These are phyloP conservation scores for Pentalonia nigronervosa DNA, from an alignment of 1,140 invertebrate genomes.

Conservation along the genomic window DNA sequence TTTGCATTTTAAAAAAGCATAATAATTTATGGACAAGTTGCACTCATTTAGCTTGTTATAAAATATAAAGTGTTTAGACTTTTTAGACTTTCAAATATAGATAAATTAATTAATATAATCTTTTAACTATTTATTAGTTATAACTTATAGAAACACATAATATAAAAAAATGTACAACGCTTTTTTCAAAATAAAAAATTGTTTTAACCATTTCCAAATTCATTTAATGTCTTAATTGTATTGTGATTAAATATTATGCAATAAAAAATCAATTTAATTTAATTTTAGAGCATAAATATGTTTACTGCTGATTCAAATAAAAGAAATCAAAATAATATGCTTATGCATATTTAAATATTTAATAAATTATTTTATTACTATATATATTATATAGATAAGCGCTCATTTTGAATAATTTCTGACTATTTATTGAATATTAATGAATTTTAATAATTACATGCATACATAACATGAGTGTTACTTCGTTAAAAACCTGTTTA, in stretches of 20 bases:
- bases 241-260: not conserved
- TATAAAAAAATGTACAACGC: too few relatives aligned
- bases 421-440: not conserved
- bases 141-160: too few relatives aligned
- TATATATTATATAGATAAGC: not conserved
- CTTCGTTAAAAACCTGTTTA: not conserved
- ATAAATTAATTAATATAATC: too few relatives aligned
- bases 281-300: not conserved
- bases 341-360: not conserved
- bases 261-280: not conserved
- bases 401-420: not conserved
- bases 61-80: too few relatives aligned
- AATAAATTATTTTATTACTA: not conserved
- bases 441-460: not conserved
- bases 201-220: too few relatives aligned
- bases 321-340: not conserved
- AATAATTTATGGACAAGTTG: too few relatives aligned
- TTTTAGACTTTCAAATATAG: too few relatives aligned
- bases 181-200: too few relatives aligned
- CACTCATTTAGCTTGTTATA: too few relatives aligned
- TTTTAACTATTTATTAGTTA: too few relatives aligned
- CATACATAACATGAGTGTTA: not conserved
- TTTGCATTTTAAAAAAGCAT: too few relatives aligned
- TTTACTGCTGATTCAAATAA: not conserved
- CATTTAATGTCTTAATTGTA: too few relatives aligned